phyloP scores from a whole-genome alignment of 2,797 vertebrate genomes.

The Bovichtus diacanthus region DNA sequence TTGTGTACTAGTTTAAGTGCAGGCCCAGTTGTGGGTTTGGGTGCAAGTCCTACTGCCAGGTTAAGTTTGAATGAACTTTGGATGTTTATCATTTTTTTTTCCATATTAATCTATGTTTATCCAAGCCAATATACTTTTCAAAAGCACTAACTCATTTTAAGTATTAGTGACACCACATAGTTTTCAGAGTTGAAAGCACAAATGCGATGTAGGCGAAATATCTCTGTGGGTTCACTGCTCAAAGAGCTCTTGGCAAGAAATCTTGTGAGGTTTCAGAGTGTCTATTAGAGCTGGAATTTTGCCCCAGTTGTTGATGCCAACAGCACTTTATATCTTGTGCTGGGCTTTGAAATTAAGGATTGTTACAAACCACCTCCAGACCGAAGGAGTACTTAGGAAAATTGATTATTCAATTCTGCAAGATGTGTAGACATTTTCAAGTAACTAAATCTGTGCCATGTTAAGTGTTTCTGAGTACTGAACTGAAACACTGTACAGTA shows the following conservation, averaged over 20 bases:
- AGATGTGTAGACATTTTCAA: slow-evolving; percentile 28
- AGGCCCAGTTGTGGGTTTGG: not conserved
- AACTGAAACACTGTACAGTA: slow-evolving; percentile 12
- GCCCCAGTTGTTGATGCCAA: slow-evolving; percentile 38
- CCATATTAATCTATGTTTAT: slow-evolving; percentile 3
- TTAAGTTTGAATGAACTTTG: not conserved
- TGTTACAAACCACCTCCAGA: slow-evolving; percentile 22
- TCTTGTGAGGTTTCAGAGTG: slow-evolving; percentile 39
- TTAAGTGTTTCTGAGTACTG: slow-evolving; percentile 4
- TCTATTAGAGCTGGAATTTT: slow-evolving; percentile 45
- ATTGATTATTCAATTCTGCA: slow-evolving; percentile 29
- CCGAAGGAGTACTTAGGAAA: slow-evolving; percentile 50
- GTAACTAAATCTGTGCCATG: slow-evolving; percentile 25
- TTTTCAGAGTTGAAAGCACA: slow-evolving; percentile 28
- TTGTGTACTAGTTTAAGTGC: not conserved
- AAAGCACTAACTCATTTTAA: slow-evolving; percentile 3
- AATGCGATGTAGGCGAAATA: slow-evolving; percentile 28
- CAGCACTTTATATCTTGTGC: slow-evolving; percentile 38
- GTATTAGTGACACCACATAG: slow-evolving; percentile 2
- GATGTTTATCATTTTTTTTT: not conserved
- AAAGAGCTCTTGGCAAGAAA: slow-evolving; percentile 34
- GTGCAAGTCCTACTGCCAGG: not conserved
- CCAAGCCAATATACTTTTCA: not conserved
- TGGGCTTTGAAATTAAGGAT: slow-evolving; percentile 41
- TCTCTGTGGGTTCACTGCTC: slow-evolving; percentile 23